Percentiles rank a stretch among this genome's conserved stretches.
These are phyloP conservation scores for Nowickia ferox DNA, from an alignment of 2,888 invertebrate genomes.

Conservation along the genomic window DNA sequence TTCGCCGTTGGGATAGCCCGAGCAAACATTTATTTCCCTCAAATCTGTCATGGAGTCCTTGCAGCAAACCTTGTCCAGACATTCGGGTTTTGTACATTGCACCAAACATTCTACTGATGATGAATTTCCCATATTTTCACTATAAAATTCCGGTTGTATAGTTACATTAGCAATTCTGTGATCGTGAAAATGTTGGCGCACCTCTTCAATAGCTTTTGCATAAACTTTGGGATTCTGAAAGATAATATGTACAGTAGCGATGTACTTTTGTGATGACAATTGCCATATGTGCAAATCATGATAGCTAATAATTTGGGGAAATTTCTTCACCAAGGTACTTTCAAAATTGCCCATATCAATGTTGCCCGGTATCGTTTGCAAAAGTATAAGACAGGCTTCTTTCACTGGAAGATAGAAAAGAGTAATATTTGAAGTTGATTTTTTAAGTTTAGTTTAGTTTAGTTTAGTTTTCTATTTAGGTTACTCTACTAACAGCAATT, in stretches of 20 bases:
- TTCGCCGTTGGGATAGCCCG: conserved; percentile 59
- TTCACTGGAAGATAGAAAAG: conserved; percentile 87
- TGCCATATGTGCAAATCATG: conserved; percentile 97
- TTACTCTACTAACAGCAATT: too few relatives aligned
- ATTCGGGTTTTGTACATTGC: conserved; percentile 79
- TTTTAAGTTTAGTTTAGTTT: too few relatives aligned
- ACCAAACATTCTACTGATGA: conserved; percentile 79
- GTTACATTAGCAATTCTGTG: conserved; percentile 93
- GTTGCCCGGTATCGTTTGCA: conserved; percentile 96
- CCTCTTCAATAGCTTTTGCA: conserved; percentile 85
- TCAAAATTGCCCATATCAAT: conserved; percentile 90
- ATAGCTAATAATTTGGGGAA: conserved; percentile 89
- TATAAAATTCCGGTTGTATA: conserved; percentile 92
- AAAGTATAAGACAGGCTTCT: conserved; percentile 92
- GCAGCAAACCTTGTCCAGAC: conserved; percentile 81
- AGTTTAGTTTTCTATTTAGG: too few relatives aligned
- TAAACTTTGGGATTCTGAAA: conserved; percentile 87
- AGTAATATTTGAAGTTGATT: background rate
- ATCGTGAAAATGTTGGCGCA: conserved; percentile 90
- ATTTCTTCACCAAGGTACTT: conserved; percentile 86
- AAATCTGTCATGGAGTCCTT: conserved; percentile 79
- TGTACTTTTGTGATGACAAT: conserved; percentile 89
- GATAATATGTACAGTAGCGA: conserved; percentile 93
- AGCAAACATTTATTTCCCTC: conserved; percentile 76
- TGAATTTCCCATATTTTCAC: conserved; percentile 73